These are phyloP conservation scores for Salvator merianae DNA, from an alignment of 2,113 vertebrate genomes.

Conservation along the genomic window DNA sequence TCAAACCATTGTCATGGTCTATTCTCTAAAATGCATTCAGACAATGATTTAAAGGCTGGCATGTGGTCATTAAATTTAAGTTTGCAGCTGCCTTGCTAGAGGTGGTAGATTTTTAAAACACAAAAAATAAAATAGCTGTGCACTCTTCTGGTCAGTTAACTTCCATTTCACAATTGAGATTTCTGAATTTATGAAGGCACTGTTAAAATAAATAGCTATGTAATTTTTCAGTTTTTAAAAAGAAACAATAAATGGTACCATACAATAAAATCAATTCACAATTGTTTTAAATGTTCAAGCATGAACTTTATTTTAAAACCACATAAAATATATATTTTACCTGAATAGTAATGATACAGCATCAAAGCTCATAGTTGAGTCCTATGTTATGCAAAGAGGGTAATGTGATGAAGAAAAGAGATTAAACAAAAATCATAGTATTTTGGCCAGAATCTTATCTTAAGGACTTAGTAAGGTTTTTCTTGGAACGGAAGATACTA, in stretches of 20 bases:
- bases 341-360: too few species aligned
- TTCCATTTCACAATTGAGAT: constrained; percentile 66
- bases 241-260: neutral
- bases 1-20: constrained; percentile 69
- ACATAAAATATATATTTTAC: too few species aligned
- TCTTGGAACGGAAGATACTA: too few species aligned
- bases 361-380: too few species aligned
- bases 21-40: constrained; percentile 70
- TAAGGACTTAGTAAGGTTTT: too few species aligned
- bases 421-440: too few species aligned
- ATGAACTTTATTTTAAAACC: neutral
- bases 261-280: neutral
- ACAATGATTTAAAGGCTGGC: constrained; percentile 71
- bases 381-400: too few species aligned
- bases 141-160: constrained; percentile 24
- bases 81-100: constrained; percentile 61
- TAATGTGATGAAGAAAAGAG: too few species aligned
- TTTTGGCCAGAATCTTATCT: too few species aligned
- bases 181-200: constrained; percentile 44
- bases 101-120: constrained; percentile 37
- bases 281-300: neutral
- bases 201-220: neutral
- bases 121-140: constrained; percentile 44
- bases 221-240: neutral
- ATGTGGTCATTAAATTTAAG: constrained; percentile 48